A percentile compares a stretch with the other conserved stretches of the same genome.
phyloP scores from a whole-genome alignment of 2,888 invertebrate genomes.

The Ectobius pallidus region DNA sequence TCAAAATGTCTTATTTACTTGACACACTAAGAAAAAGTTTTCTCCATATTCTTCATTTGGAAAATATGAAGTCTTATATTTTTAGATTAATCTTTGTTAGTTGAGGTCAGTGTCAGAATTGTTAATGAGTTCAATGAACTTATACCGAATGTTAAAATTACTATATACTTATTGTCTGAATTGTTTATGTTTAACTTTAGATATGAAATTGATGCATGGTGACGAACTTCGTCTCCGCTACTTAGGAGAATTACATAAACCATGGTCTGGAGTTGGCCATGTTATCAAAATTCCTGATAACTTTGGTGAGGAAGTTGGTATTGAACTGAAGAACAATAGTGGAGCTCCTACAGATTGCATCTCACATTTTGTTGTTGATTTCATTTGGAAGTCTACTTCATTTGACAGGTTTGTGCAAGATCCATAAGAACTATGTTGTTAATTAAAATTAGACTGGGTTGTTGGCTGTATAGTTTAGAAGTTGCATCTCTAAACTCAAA shows the following conservation, averaged over 20 bases:
- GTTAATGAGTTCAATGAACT: too few relatives aligned
- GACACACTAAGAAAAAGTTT: too few relatives aligned
- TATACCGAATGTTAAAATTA: too few relatives aligned
- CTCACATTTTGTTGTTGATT: slow-evolving; percentile 96
- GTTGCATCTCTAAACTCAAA: too few relatives aligned
- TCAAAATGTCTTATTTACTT: too few relatives aligned
- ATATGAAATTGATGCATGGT: slow-evolving; percentile 99
- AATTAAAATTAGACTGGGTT: background rate
- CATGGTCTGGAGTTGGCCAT: slow-evolving; percentile 98
- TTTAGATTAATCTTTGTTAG: too few relatives aligned
- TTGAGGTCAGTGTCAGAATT: too few relatives aligned
- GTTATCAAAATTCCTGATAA: slow-evolving; percentile 96
- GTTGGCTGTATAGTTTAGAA: too few relatives aligned
- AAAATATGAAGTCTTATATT: too few relatives aligned
- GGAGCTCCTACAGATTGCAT: slow-evolving; percentile 94
- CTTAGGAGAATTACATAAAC: slow-evolving; percentile 89
- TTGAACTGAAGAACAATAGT: slow-evolving; percentile 90
- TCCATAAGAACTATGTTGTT: background rate
- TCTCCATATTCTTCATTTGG: too few relatives aligned
- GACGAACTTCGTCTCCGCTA: slow-evolving; percentile 94
- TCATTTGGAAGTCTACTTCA: slow-evolving; percentile 98
- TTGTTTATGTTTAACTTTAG: slow-evolving; percentile 56
- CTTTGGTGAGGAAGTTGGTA: slow-evolving; percentile 97
- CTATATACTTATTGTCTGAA: too few relatives aligned
- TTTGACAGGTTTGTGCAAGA: slow-evolving; percentile 78